These are phyloP conservation scores for Polydrusus pterygomalis DNA, from an alignment of 2,888 invertebrate genomes.

Conservation along the genomic window DNA sequence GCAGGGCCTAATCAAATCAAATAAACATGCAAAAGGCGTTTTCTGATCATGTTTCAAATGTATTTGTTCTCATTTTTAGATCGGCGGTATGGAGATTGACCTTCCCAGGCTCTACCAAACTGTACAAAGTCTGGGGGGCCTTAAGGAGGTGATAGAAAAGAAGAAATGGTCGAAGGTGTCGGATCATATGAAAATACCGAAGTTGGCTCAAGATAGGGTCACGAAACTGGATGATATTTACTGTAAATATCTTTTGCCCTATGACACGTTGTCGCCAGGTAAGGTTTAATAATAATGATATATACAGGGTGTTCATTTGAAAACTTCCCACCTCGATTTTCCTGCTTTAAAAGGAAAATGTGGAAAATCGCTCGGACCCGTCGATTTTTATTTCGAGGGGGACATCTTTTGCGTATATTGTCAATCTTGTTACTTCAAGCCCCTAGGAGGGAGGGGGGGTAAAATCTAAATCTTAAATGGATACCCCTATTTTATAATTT, in stretches of 20 bases:
- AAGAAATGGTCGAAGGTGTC: conserved; percentile 93
- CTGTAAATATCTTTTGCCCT: conserved; percentile 92
- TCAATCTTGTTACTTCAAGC: no score
- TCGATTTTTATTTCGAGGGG: no score
- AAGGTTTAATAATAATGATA: conserved; percentile 53
- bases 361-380: no score
- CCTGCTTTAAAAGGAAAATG: no score
- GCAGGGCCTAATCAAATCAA: no score
- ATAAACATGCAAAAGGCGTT: no score
- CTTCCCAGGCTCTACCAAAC: conserved; percentile 89
- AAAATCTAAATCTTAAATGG: no score
- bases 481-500: no score
- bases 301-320: not conserved
- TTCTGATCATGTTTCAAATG: no score
- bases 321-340: no score
- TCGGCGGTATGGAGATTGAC: conserved; percentile 94
- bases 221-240: conserved; percentile 92
- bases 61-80: conserved; percentile 71
- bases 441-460: no score
- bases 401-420: no score
- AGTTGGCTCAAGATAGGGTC: conserved; percentile 85
- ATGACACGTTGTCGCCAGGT: conserved; percentile 87
- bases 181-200: conserved; percentile 90
- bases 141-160: conserved; percentile 90
- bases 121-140: conserved; percentile 89